These are phyloP conservation scores for Sebastiscus albofasciatus DNA, from an alignment of 2,797 vertebrate genomes.

Conservation along the genomic window DNA sequence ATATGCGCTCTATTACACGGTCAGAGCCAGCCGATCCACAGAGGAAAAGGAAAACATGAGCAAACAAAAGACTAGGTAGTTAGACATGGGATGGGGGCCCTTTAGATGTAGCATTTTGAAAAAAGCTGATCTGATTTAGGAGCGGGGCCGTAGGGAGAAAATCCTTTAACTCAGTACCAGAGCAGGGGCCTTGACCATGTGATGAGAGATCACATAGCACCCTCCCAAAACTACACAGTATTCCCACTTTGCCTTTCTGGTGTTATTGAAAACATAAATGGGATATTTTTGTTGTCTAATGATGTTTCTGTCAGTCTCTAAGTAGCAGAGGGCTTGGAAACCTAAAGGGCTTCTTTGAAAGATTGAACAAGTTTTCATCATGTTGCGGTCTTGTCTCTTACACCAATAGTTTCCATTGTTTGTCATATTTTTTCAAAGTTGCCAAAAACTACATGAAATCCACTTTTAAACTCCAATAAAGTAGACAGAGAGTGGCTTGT, in stretches of 20 bases:
- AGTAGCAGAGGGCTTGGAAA: slow-evolving; percentile 52
- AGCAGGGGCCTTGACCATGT: slow-evolving; percentile 62
- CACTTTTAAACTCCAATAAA: slow-evolving; percentile 76
- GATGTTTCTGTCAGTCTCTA: slow-evolving; percentile 69
- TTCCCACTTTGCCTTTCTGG: slow-evolving; percentile 55
- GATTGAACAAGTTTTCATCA: slow-evolving; percentile 58
- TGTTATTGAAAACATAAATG: slow-evolving; percentile 70
- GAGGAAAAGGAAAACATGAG: slow-evolving; percentile 82
- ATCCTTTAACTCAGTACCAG: slow-evolving; percentile 63
- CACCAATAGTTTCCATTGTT: slow-evolving; percentile 75
- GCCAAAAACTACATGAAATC: slow-evolving; percentile 75
- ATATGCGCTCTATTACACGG: slow-evolving; percentile 84
- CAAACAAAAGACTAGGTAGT: slow-evolving; percentile 81
- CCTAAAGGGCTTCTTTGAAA: slow-evolving; percentile 51
- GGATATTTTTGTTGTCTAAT: slow-evolving; percentile 69
- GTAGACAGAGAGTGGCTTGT: slow-evolving; percentile 84
- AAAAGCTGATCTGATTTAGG: slow-evolving; percentile 79
- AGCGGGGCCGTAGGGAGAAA: slow-evolving; percentile 67
- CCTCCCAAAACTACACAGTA: slow-evolving; percentile 47
- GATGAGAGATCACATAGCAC: slow-evolving; percentile 64
- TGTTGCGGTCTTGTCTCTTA: slow-evolving; percentile 62
- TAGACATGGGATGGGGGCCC: slow-evolving; percentile 74
- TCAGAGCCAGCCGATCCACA: slow-evolving; percentile 75
- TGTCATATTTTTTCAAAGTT: slow-evolving; percentile 67
- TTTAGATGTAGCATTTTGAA: slow-evolving; percentile 70